phyloP scores from a whole-genome alignment of 2,888 invertebrate species.

The Tromatobia lineatoria region DNA sequence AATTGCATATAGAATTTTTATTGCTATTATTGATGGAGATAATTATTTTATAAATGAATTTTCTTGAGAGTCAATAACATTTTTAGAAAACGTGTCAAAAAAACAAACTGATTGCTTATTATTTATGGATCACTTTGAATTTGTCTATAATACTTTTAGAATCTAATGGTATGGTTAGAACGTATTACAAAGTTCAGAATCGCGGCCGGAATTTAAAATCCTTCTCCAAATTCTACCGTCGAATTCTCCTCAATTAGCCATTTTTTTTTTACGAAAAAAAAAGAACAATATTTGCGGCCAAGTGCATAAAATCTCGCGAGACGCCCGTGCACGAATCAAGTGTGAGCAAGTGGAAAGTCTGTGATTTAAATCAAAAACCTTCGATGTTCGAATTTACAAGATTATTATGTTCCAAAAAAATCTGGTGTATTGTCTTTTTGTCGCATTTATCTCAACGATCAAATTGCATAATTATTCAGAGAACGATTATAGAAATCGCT shows the following conservation, averaged over 20 bases:
- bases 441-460: constrained; percentile 34
- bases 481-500: neutral
- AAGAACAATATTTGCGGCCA: neutral
- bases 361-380: constrained; percentile 68
- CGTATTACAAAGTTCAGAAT: neutral
- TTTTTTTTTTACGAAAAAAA: neutral
- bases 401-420: constrained; percentile 37
- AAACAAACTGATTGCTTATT: no score
- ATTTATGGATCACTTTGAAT: no score
- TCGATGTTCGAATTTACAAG: constrained; percentile 58
- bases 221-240: neutral
- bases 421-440: constrained; percentile 17
- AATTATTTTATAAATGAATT: no score
- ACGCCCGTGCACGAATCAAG: constrained; percentile 3
- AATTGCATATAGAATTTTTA: no score
- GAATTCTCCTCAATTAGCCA: neutral
- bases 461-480: constrained; percentile 3
- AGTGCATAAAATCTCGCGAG: constrained; percentile 10
- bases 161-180: no score
- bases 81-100: no score
- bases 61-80: no score
- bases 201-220: neutral
- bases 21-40: no score
- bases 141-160: no score
- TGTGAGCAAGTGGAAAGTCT: constrained; percentile 60